A percentile compares a stretch with the other conserved stretches of the same genome.
Evolutionary conservation across 2,113 vertebrate species (phyloP).

Genomic region (Dasyornis broadbenti): DNA sequence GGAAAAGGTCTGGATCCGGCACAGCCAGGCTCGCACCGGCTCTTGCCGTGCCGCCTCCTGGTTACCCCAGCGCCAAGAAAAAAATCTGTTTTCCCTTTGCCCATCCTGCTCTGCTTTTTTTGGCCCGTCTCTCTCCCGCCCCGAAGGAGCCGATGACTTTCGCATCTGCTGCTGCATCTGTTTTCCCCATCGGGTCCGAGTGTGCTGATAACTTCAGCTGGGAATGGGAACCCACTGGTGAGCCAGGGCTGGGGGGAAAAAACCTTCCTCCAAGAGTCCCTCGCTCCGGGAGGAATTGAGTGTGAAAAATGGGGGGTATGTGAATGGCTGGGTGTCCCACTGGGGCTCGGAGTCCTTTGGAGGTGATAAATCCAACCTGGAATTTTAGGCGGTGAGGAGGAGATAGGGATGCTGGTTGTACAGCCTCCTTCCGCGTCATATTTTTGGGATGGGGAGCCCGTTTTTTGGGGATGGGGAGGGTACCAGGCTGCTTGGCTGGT

Average conservation of each 20-base stretch:
- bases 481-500: neutral
- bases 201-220: slow-evolving; percentile 31
- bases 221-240: neutral
- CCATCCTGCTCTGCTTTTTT: slow-evolving; percentile 40
- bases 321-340: neutral
- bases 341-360: rapidly evolving
- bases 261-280: neutral
- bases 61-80: neutral
- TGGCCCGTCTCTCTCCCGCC: slow-evolving; percentile 17
- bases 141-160: slow-evolving; percentile 53
- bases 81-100: slow-evolving; percentile 45
- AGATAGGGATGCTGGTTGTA: rapidly evolving
- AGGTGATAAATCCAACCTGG: neutral
- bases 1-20: slow-evolving; percentile 31
- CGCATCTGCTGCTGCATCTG: slow-evolving; percentile 67
- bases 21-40: neutral
- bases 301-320: neutral
- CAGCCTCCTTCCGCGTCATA: neutral
- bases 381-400: neutral
- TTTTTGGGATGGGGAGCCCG: neutral
- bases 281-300: neutral
- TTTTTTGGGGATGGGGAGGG: neutral
- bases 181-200: slow-evolving; percentile 54
- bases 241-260: neutral
- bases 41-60: slow-evolving; percentile 12